Evolutionary conservation across 2,113 vertebrate genomes (phyloP).

Genomic region (Penelope pileata): DNA sequence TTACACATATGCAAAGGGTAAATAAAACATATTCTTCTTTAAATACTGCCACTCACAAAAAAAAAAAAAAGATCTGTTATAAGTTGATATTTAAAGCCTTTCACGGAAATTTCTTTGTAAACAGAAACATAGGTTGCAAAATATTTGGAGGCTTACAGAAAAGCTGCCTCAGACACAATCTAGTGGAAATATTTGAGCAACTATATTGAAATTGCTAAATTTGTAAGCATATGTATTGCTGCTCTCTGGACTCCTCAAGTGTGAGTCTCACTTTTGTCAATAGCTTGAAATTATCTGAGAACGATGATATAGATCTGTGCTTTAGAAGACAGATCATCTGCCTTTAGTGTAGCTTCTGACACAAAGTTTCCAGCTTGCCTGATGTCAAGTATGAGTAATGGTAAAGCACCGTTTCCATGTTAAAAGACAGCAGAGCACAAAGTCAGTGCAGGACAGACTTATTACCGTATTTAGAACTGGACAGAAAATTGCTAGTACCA

Average conservation of each 20-base stretch:
- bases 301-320: not conserved
- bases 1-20: not conserved
- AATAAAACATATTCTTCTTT: not conserved
- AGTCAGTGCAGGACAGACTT: not conserved
- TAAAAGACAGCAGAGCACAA: not conserved
- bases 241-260: not conserved
- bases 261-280: not conserved
- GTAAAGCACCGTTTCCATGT: not conserved
- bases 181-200: not conserved
- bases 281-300: not conserved
- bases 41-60: not conserved
- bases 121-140: not conserved
- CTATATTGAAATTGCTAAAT: not conserved
- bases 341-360: not conserved
- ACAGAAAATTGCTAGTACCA: not conserved
- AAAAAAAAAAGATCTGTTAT: not conserved
- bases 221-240: not conserved
- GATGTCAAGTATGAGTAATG: not conserved
- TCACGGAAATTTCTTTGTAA: not conserved
- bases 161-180: not conserved
- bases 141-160: not conserved
- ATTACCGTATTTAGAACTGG: not conserved
- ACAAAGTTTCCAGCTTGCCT: not conserved
- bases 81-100: not conserved
- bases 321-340: not conserved